Conservation (phyloP, 2,888 invertebrate genomes). For the Diaprepes abbreviatus region DNA sequence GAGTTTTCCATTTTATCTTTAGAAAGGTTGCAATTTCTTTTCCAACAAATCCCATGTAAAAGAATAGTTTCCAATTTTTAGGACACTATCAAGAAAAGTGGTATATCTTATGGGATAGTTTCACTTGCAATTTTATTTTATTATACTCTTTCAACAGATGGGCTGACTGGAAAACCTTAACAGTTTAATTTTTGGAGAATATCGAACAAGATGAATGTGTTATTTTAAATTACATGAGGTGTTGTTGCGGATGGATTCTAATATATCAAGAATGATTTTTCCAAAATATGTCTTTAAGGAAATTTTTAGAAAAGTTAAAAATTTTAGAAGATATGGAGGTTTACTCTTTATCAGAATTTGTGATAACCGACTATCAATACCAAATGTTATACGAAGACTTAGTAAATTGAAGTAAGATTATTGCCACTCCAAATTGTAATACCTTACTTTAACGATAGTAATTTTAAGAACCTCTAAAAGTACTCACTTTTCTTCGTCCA, state of each 20-base stretch:
- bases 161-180: not conserved
- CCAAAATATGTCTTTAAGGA: too few relatives aligned
- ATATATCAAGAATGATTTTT: too few relatives aligned
- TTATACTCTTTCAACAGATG: constrained; percentile 32
- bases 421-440: constrained; percentile 21
- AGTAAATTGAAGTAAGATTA: constrained; percentile 41
- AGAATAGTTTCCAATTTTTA: constrained; percentile 51
- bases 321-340: too few relatives aligned
- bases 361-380: too few relatives aligned
- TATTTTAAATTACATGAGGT: too few relatives aligned
- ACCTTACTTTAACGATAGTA: constrained; percentile 27
- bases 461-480: not conserved
- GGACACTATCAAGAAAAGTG: constrained; percentile 46
- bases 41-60: constrained; percentile 49
- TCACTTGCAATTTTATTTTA: constrained; percentile 45
- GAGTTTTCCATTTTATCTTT: constrained; percentile 51
- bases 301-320: too few relatives aligned
- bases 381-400: too few relatives aligned
- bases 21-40: constrained; percentile 49
- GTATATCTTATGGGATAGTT: constrained; percentile 41
- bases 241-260: too few relatives aligned
- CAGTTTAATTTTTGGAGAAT: not conserved
- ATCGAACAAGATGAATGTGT: too few relatives aligned
- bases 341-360: too few relatives aligned
- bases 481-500: constrained; percentile 44